Base-by-base conservation (phyloP, 2,113 vertebrate genomes). In the Pyrgilauda ruficollis region DNA sequence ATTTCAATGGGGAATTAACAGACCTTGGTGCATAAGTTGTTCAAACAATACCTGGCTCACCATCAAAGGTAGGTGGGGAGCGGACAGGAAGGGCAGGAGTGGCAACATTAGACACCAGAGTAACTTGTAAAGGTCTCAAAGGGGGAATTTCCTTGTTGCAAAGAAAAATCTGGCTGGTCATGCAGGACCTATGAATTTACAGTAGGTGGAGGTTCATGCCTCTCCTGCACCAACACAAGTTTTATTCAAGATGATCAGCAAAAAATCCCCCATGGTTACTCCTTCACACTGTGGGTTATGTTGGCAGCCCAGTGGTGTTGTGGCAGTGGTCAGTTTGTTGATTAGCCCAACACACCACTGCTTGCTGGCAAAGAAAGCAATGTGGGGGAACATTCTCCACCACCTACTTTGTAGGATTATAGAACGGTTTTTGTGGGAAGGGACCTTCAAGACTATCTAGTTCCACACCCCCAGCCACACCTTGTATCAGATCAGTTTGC, bases 31-130 rank as follows among this genome's bases (percentile, higher is more conserved):
- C 24, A 13, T 50, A 56, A 90, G 21, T 67, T 3, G 7, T 55
- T 11, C 46, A 74, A 84, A 93, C 80, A 92, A 78, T 87, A 72
- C 68, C 56, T 96, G 86, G 80, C 72, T 93, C 52, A 59, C 56
- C 33, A 89, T 75, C 86, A 93, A 92, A 93, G 68, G 27, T 64
- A 72, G 86, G 52, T 72, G 56, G 80, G 56, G 72, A 84, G 33
- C 19, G 46, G 46, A 58, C 90, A 91, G 90, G 59, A 93, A 95
- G 72, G 63, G 63, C 2, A 4, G 80, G 58, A 46, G 4, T 94
- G 88, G 70, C 78, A 92, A 56, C 70, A 13, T 56, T 49, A 44
- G 62, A 56, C 33, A 70, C 16, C 28, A 24, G 39, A 56, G 47
- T 72, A 87, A 82, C 15, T 85, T 68, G 18, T 24, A 49, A 62